These are phyloP conservation scores for Todiramphus chloris DNA, from an alignment of 2,113 vertebrate species.

Conservation along the genomic window DNA sequence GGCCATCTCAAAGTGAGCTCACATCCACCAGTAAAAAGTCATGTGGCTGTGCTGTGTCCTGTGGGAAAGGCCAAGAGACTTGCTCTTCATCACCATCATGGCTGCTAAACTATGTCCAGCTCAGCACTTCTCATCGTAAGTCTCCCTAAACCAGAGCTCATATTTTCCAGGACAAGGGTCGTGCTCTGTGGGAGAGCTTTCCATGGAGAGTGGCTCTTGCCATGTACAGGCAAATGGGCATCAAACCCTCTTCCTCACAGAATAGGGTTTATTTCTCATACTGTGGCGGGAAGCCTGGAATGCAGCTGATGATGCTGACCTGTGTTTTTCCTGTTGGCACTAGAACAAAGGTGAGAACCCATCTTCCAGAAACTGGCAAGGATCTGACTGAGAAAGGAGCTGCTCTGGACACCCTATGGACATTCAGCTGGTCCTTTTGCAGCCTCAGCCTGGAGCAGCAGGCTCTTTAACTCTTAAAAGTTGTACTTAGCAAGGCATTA, in stretches of 20 bases:
- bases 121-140: background rate
- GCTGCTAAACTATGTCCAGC: fast-evolving
- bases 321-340: background rate
- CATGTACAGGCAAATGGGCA: background rate
- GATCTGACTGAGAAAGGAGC: background rate
- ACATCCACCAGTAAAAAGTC: background rate
- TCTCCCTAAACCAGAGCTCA: background rate
- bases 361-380: background rate
- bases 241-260: background rate
- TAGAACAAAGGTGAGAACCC: background rate
- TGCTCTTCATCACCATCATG: background rate
- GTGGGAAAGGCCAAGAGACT: background rate
- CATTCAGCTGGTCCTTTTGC: background rate
- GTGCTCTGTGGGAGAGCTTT: background rate
- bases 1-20: background rate
- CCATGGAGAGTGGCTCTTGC: fast-evolving
- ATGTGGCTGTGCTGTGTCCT: background rate
- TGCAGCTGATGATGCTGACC: background rate
- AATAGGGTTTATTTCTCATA: background rate
- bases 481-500: background rate
- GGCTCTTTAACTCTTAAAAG: background rate
- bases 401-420: background rate
- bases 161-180: background rate
- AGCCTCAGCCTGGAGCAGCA: background rate
- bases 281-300: background rate